Percentiles rank a stretch among this genome's conserved stretches.
These are phyloP conservation scores for Zaprionus taronus DNA, from an alignment of 1,140 invertebrate species.

Conservation along the genomic window DNA sequence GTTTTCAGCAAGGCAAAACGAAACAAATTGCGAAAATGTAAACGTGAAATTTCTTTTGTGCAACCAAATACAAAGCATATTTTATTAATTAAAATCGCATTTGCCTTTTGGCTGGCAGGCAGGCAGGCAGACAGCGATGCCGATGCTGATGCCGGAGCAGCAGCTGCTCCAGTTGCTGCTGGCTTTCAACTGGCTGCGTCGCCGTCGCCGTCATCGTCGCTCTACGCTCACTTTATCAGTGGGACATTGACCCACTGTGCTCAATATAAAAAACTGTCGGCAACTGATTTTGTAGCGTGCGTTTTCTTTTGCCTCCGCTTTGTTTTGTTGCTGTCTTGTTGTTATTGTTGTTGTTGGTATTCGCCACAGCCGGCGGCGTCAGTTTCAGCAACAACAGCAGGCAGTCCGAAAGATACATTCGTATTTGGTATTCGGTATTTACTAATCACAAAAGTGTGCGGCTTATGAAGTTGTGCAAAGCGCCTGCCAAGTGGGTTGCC, in stretches of 20 bases:
- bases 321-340: constrained; percentile 58
- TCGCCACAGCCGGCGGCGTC: constrained; percentile 52
- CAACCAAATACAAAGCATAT: constrained; percentile 74
- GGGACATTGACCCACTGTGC: constrained; percentile 81
- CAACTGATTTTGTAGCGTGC: constrained; percentile 72
- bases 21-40: constrained; percentile 47
- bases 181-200: constrained; percentile 43
- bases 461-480: constrained; percentile 37
- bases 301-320: constrained; percentile 58
- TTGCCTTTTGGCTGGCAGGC: constrained; percentile 62
- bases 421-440: constrained; percentile 12
- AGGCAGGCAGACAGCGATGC: constrained; percentile 9
- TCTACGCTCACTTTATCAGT: constrained; percentile 77
- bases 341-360: constrained; percentile 50
- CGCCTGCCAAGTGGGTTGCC: constrained; percentile 29
- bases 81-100: constrained; percentile 82
- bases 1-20: constrained; percentile 39
- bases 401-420: constrained; percentile 37
- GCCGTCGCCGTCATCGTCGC: constrained; percentile 23
- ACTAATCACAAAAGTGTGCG: constrained; percentile 71
- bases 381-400: constrained; percentile 60
- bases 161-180: constrained; percentile 49
- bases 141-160: constrained; percentile 17
- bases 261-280: constrained; percentile 75
- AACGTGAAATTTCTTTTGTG: constrained; percentile 75